phyloP scores from a whole-genome alignment of 2,888 invertebrate genomes.

The Eristalinus aeneus region DNA sequence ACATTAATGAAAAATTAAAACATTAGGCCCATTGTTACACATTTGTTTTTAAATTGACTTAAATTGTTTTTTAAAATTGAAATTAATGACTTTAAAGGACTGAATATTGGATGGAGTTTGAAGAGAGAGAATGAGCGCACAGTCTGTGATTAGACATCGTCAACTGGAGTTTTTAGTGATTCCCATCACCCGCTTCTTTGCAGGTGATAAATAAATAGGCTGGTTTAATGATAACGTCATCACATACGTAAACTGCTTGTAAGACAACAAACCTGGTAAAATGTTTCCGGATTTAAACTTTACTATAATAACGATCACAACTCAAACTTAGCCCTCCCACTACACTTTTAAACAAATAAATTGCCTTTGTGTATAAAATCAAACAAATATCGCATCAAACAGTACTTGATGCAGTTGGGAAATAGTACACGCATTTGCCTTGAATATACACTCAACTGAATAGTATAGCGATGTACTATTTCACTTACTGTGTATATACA shows the following conservation, averaged over 20 bases:
- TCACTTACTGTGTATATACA: not conserved
- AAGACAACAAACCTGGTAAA: conserved; percentile 13
- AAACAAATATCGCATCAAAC: not conserved
- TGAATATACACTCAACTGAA: not conserved
- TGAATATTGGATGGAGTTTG: too few relatives aligned
- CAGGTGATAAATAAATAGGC: conserved; percentile 5
- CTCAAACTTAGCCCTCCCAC: not conserved
- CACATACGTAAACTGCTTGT: not conserved
- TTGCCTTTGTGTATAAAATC: not conserved
- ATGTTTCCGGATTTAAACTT: not conserved
- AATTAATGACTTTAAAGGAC: too few relatives aligned
- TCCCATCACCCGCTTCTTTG: not conserved
- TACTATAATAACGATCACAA: not conserved
- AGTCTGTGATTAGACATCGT: not conserved
- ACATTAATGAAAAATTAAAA: too few relatives aligned
- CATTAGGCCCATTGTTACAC: too few relatives aligned
- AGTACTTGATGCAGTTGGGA: not conserved
- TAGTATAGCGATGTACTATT: not conserved
- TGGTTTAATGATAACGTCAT: conserved; percentile 25
- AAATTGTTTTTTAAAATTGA: too few relatives aligned
- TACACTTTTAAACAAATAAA: not conserved
- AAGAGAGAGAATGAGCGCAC: too few relatives aligned
- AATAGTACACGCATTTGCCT: conserved; percentile 2
- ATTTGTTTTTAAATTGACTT: too few relatives aligned
- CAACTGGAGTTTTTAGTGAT: not conserved